Percentiles rank a stretch among this genome's conserved stretches.
Conservation (phyloP, 2,888 invertebrate species). For the Agrochola macilenta region DNA sequence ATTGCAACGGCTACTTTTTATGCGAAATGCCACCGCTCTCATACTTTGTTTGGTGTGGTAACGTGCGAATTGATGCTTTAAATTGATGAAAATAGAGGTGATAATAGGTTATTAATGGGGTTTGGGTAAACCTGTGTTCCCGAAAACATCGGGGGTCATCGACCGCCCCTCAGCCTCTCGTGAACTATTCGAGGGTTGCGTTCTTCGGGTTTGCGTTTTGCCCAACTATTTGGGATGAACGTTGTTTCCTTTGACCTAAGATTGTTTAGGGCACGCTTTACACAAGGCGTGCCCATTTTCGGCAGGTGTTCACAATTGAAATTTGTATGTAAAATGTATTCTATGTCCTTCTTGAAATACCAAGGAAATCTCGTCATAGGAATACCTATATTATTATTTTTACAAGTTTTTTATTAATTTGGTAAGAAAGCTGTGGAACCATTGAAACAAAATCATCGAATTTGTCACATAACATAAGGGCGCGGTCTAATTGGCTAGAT, state of each 20-base stretch:
- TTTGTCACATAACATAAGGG: no score
- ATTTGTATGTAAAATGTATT: background rate
- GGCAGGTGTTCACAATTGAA: no score
- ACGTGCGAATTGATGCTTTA: constrained; percentile 33
- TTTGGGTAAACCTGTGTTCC: constrained; percentile 45
- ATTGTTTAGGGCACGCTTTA: background rate
- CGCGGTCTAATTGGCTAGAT: no score
- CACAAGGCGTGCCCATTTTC: background rate
- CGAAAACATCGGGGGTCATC: constrained; percentile 60
- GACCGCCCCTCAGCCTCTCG: constrained; percentile 57
- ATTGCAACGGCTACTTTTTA: constrained; percentile 47
- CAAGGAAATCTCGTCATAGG: no score
- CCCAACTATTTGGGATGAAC: constrained; percentile 25
- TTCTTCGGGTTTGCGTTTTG: background rate
- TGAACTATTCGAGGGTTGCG: constrained; percentile 38
- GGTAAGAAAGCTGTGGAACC: no score
- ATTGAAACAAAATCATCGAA: no score
- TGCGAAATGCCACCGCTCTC: constrained; percentile 31
- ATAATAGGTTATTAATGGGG: constrained; percentile 4
- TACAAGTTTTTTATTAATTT: no score
- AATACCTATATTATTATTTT: no score
- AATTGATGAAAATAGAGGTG: rapidly evolving
- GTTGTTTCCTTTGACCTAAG: background rate
- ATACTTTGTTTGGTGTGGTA: constrained; percentile 21
- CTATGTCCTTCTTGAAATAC: background rate